Evolutionary conservation across 1,140 invertebrate genomes (phyloP), one percentile per base, ranked within the genome.

Genomic region (Drosophila repletoides): DNA sequence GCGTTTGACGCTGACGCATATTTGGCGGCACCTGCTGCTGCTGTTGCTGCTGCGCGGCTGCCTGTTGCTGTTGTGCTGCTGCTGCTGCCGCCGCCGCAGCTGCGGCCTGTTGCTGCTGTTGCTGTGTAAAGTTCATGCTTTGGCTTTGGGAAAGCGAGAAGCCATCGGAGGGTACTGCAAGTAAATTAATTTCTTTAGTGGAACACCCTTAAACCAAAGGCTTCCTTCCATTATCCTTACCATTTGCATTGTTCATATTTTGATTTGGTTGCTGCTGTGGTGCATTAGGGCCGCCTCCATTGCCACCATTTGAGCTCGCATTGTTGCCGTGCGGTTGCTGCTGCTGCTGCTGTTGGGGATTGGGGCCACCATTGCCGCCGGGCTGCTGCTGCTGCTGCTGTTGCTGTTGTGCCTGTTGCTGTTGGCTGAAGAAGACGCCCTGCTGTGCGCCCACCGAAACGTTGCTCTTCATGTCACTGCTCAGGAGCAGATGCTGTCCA

Each of bases 101-200:
- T 31, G 72, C 69, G 17, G 72, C 73, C 52, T 89, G 88, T 36
- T 67, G 67, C 17, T 72, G 74, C 31, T 84, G 88, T 89, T 95
- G 95, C 83, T 96, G 95, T 3, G 94, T 94, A 81, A 97, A 95
- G 86, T 96, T 96, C 74, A 97, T 95, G 51, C 94, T 95, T 90
- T 96, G 95, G 38, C 94, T 94, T 90, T 96, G 95, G 2, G 94
- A 94, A 63, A 95, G 93, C 10, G 94, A 94, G 81, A 93, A 92
- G 61, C 95, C 94, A 67, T 92, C 92, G 68, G 92, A 92, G 75
- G 89, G 88, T 60, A 91, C 92, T 91, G 86, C 0, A 61, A 58
- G 12, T n/a, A n/a, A n/a, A n/a, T n/a, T n/a, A n/a, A n/a, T n/a
- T n/a, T n/a, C n/a, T n/a, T n/a, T n/a, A n/a, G n/a, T n/a, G n/a